Base-by-base conservation (phyloP, 2,797 vertebrate species). In the Epinephelus malabaricus region DNA sequence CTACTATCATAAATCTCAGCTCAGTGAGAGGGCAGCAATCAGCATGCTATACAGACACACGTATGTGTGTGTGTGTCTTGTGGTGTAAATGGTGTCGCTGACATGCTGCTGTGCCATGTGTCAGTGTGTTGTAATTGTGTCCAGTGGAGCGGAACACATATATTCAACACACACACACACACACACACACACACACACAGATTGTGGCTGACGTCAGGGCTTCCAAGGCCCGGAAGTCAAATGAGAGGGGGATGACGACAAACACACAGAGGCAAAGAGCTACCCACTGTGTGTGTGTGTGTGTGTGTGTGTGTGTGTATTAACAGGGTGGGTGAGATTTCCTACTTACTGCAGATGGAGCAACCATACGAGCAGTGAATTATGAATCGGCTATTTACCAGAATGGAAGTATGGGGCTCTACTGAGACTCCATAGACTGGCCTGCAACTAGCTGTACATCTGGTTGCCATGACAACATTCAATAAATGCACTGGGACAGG, bases 121-220 rank as follows among this genome's bases (percentile, higher is more conserved):
- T 89, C 90, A 83, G 34, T 81, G 87, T 88, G 89, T 88, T 88
- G 87, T 94, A 92, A 94, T 91, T 90, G 90, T 84, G 84, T 91
- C 83, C 91, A 89, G 83, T 85, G 79, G 64, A 59, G 85, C 49
- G 5, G 51, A 79, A 81, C 73, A 71, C 63, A 82, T 68, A 74
- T 45, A 77, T 54, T 73, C 59, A 49, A 62, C 40, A 64, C 27
- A 43, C 55, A 49, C 56, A n/a, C 34, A 34, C 54, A 53, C 72
- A 69, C 46, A n/a, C 27, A 56, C 46, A 50, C 43, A 34, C 27
- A 43, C 55, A 49, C 46, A 23, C 34, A 34, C 30, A 62, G 4
- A 59, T 34, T 74, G 30, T 63, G 74, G 59, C 75, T 80, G 69
- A 85, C 72, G 72, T 83, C 67, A 79, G 13, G 14, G 70, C 60